A percentile compares a stretch with the other conserved stretches of the same genome.
phyloP scores from a whole-genome alignment of 2,888 invertebrate genomes.

The Deilephila elpenor region DNA sequence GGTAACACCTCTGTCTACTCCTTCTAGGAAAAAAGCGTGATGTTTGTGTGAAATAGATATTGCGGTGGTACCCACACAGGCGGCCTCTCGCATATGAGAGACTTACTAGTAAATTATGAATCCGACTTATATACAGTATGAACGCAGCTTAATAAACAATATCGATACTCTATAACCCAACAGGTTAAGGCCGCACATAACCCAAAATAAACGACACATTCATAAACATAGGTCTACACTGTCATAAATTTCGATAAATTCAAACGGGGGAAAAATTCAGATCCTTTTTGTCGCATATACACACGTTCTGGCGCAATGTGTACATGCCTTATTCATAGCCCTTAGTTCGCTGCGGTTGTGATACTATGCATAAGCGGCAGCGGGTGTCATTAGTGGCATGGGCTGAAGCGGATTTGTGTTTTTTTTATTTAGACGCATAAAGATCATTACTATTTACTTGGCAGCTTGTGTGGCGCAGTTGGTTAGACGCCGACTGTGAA shows the following conservation, averaged over 20 bases:
- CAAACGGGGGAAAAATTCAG: constrained; percentile 50
- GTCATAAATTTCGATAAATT: constrained; percentile 55
- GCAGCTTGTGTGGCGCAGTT: no score
- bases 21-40: no score
- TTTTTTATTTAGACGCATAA: not conserved
- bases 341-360: constrained; percentile 21
- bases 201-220: constrained; percentile 14
- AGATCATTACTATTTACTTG: no score
- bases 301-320: constrained; percentile 5
- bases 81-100: no score
- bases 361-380: not conserved
- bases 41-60: no score
- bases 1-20: no score
- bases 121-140: no score
- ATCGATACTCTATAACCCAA: no score
- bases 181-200: constrained; percentile 15
- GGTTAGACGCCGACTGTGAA: no score
- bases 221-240: constrained; percentile 31
- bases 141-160: no score
- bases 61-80: no score
- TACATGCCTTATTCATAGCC: constrained; percentile 32
- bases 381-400: not conserved
- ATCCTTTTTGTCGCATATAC: constrained; percentile 49
- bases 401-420: not conserved
- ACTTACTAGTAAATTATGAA: no score